Conservation (phyloP, 2,888 invertebrate genomes). For the Tenthredo notha region DNA sequence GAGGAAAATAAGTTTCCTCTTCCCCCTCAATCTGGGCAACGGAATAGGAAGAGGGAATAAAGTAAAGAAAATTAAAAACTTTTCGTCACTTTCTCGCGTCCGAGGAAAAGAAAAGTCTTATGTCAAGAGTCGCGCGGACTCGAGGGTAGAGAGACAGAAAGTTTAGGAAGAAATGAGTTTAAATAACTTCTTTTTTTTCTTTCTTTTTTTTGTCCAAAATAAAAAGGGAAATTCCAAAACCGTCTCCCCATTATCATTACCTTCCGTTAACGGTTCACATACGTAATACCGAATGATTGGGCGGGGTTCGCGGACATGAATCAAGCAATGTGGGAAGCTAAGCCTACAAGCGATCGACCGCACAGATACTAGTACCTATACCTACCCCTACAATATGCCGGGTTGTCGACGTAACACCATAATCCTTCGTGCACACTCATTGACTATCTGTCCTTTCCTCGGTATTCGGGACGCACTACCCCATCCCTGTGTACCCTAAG, state of each 20-base stretch:
- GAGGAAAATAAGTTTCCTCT: not conserved
- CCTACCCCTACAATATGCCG: slow-evolving; percentile 63
- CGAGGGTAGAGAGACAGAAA: too few relatives aligned
- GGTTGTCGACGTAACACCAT: slow-evolving; percentile 60
- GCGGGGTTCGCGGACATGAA: slow-evolving; percentile 58
- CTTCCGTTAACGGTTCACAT: not conserved
- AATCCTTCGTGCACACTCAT: slow-evolving; percentile 60
- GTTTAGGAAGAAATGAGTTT: too few relatives aligned
- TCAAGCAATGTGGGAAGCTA: slow-evolving; percentile 63
- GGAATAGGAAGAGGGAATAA: slow-evolving; percentile 19
- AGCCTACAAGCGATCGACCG: slow-evolving; percentile 63
- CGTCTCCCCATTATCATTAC: not conserved
- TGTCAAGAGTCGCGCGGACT: too few relatives aligned
- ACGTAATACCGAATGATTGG: slow-evolving; percentile 54
- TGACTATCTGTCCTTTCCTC: slow-evolving; percentile 43
- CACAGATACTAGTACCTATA: slow-evolving; percentile 59
- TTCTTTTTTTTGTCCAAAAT: too few relatives aligned
- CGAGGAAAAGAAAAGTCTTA: not conserved
- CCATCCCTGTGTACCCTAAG: not conserved
- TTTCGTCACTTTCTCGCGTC: not conserved
- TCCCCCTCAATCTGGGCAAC: not conserved
- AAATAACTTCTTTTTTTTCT: too few relatives aligned
- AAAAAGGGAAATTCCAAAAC: not conserved
- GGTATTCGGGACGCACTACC: not conserved
- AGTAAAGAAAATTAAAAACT: slow-evolving; percentile 36